phyloP scores from a whole-genome alignment of 1,140 invertebrate genomes.

The Pantala flavescens region DNA sequence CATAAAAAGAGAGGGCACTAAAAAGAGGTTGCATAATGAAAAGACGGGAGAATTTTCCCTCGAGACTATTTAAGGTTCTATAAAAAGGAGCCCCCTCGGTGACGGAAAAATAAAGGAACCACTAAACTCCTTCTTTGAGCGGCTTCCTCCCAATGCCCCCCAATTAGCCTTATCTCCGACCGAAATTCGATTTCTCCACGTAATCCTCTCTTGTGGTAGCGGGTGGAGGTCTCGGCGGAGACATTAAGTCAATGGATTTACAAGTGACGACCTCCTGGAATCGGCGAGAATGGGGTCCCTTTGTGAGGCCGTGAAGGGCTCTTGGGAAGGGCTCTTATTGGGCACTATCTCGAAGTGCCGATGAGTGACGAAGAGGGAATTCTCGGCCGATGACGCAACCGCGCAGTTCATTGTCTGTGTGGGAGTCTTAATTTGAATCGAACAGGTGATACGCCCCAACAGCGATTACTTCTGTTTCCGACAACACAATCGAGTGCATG shows the following conservation, averaged over 20 bases:
- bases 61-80: not conserved
- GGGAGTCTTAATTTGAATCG: not conserved
- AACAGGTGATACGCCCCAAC: not conserved
- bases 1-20: not conserved
- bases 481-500: too few species aligned
- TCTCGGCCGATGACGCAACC: not conserved
- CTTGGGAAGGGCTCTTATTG: not conserved
- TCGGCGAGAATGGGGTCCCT: not conserved
- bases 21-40: conserved; percentile 7
- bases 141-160: not conserved
- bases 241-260: conserved; percentile 7
- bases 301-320: not conserved
- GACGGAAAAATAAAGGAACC: not conserved
- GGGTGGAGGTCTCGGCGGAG: not conserved
- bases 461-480: too few species aligned
- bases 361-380: not conserved
- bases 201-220: not conserved
- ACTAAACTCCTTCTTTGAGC: not conserved
- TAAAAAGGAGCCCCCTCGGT: not conserved
- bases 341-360: not conserved
- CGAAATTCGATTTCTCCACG: not conserved
- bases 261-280: not conserved
- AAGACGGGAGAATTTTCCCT: not conserved
- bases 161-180: not conserved
- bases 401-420: not conserved